Evolutionary conservation across 2,888 invertebrate genomes (phyloP), one percentile per base, ranked within the genome.

Genomic region (Eupithecia insigniata): DNA sequence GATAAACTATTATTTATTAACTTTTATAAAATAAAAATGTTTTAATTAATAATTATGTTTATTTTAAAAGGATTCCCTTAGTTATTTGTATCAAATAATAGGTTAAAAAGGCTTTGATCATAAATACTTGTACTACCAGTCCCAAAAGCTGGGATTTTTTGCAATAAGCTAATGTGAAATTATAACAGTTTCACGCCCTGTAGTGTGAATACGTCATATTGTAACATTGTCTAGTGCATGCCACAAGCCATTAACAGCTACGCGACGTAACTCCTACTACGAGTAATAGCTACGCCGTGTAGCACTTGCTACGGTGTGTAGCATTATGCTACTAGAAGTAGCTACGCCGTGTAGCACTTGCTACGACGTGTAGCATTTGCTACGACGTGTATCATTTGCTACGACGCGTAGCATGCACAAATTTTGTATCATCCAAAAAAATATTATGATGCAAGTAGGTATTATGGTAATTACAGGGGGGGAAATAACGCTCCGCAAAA

Each of bases 1-100:
- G 12, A 60, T 76, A 75, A 71, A 75, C 26, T 46, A 28, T 71
- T 70, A 76, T 77, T 75, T 72, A 77, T 75, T 74, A 39, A 12
- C 10, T 46, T 67, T 77, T 71, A 67, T 66, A 67, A 72, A 71
- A 66, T 66, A 51, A 71, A n/a, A 64, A 70, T 62, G 30, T 22
- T 62, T 1, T 34, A n/a, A 34, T 32, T 1, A 62, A 30, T 22
- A 1, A 22, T 1, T 62, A 34, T 10, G n/a, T 62, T 62, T 51
- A 10, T 51, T 22, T 51, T 14, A 26, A 55, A 55, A 5, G 10
- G 10, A 2, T 22, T 1, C 18, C 46, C n/a, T 46, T n/a, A 46
- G 46, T n/a, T 46, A 39, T 39, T 39, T 16, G 1, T 46, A n/a
- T 46, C n/a, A 46, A 46, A 46, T 46, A 8, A 18, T n/a, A 43